These are phyloP conservation scores for Melanostoma scalare DNA, from an alignment of 2,888 invertebrate genomes.

Conservation along the genomic window DNA sequence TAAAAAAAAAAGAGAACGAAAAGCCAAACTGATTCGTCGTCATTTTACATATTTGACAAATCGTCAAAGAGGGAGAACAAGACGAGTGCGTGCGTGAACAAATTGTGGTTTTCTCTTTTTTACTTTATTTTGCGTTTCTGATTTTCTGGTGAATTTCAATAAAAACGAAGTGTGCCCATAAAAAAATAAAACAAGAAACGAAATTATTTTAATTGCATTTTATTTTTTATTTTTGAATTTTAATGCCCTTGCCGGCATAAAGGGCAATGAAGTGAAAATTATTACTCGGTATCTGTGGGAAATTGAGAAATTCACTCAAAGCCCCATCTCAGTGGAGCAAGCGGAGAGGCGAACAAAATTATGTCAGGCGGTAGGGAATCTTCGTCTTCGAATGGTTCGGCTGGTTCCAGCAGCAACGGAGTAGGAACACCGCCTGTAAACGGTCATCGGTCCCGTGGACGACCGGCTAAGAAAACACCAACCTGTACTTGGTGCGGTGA, in stretches of 20 bases:
- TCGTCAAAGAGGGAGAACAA: constrained; percentile 61
- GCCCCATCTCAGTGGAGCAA: background rate
- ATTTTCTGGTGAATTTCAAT: constrained; percentile 18
- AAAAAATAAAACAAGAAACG: too few relatives aligned
- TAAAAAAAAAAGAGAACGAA: constrained; percentile 23
- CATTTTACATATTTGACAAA: constrained; percentile 55
- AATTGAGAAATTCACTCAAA: background rate
- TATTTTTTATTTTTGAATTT: too few relatives aligned
- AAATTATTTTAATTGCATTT: too few relatives aligned
- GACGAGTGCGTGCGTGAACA: constrained; percentile 62
- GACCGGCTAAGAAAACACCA: constrained; percentile 88
- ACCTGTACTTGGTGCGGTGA: constrained; percentile 93
- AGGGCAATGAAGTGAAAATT: constrained; percentile 48
- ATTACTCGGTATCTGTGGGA: constrained; percentile 23
- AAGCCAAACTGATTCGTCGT: constrained; percentile 60
- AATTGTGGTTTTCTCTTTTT: constrained; percentile 47
- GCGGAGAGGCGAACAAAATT: constrained; percentile 73
- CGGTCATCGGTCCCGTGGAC: constrained; percentile 83
- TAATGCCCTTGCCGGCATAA: constrained; percentile 40
- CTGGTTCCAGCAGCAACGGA: constrained; percentile 71
- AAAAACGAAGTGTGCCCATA: constrained; percentile 16
- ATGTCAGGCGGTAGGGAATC: constrained; percentile 79
- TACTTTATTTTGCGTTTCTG: constrained; percentile 21
- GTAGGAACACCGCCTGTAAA: constrained; percentile 73
- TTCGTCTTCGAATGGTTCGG: constrained; percentile 73